These are phyloP conservation scores for Trachelus tabidus DNA, from an alignment of 2,888 invertebrate genomes.

Conservation along the genomic window DNA sequence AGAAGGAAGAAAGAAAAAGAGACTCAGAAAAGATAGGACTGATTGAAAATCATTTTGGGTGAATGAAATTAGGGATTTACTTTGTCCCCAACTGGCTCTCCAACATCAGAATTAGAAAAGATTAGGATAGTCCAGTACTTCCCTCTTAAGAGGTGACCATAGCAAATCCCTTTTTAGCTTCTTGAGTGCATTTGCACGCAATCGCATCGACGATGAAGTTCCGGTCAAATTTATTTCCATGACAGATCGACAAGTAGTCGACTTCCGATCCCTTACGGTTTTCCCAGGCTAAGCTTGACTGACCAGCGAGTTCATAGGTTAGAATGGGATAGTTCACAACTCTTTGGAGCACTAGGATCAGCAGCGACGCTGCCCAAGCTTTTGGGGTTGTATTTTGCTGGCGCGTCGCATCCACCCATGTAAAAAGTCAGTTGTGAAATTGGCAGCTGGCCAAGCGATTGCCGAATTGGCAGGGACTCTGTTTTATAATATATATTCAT, in stretches of 20 bases:
- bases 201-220: no score
- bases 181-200: no score
- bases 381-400: slow-evolving; percentile 38
- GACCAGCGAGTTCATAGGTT: background rate
- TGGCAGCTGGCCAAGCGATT: slow-evolving; percentile 60
- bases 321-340: background rate
- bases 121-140: no score
- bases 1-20: no score
- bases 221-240: slow-evolving; percentile 28
- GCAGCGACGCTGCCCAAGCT: background rate
- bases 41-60: no score
- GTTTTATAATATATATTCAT: slow-evolving; percentile 12
- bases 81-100: no score
- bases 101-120: no score
- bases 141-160: no score
- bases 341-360: background rate
- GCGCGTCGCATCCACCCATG: slow-evolving; percentile 45
- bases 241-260: slow-evolving; percentile 29
- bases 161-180: no score
- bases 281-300: slow-evolving; percentile 11
- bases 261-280: slow-evolving; percentile 6
- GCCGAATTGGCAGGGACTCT: slow-evolving; percentile 46
- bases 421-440: slow-evolving; percentile 55
- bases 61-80: no score
- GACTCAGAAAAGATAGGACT: no score